Evolutionary conservation across 2,797 vertebrate genomes (phyloP), one percentile per base, ranked within the genome.

Genomic region (Onychomys arenicola): DNA sequence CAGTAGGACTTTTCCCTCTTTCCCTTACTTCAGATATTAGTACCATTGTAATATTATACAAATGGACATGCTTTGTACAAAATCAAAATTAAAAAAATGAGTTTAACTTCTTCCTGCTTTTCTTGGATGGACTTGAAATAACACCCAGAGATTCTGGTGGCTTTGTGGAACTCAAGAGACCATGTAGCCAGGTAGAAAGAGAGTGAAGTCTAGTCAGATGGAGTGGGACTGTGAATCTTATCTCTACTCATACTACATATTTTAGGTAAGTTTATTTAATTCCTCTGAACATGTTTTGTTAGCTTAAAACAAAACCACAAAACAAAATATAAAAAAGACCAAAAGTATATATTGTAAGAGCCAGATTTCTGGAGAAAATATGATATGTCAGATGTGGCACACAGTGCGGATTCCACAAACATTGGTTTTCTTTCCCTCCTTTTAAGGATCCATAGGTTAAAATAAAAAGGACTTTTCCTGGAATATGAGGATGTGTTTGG

Each of bases 11-110:
- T 40, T 91, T 90, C 9, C 23, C 17, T 29, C 17, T 61, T n/a
- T 23, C 59, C 57, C 10, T 85, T 37, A 89, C 49, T 80, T 88
- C 34, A 89, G 43, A 80, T 87, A 82, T 88, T 87, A 76, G 55
- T 67, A 93, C 75, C 59, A 91, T 94, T 93, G 89, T 16, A 71
- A 93, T 93, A 27, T 77, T 92, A 82, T 91, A 84, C 11, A 25
- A 52, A 4, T 76, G n/a, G 27, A n/a, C 8, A 67, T 8, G 1
- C 71, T 84, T 5, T 88, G 29, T 52, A 73, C 37, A 89, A 14
- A 17, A 25, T 76, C 29, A 90, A 25, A 81, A 59, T 87, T 85
- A 87, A 83, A 12, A 59, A 6, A 25, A 23, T 52, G 12, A 65
- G 4, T 9, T 67, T 69, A n/a, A 14, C 40, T 91, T 37, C 37